Evolutionary conservation across 2,797 vertebrate species (phyloP), one percentile per base, ranked within the genome.

Genomic region (Margarornis squamiger): DNA sequence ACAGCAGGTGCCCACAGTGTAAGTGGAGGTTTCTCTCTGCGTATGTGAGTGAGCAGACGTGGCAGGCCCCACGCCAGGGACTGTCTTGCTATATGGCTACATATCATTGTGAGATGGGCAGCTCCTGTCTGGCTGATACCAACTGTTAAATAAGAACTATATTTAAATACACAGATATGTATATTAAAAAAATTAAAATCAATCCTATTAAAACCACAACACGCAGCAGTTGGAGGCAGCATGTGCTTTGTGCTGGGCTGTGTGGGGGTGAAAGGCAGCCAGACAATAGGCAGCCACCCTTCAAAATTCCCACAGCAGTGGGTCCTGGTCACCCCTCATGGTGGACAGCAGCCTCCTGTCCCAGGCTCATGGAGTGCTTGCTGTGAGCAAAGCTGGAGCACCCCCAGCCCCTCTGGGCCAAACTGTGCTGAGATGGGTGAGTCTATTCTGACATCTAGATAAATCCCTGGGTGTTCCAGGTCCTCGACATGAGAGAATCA

Each of bases 101-200:
- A 0, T 92, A 24, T 63, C 79, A 66, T 29, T 45, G 55, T 0
- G 3, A 91, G 88, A 73, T 2, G 24, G 76, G 70, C 4, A 5
- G 79, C 41, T 93, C 74, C 93, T 93, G 82, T 65, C 77, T 91
- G 86, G 65, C 82, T 90, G 90, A 62, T 71, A 52, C 39, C 39
- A 95, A 83, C 89, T 93, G 86, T 95, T 94, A 95, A 88, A 95
- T 87, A 81, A 91, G 63, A 85, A 92, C 88, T 93, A 59, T 95
- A 96, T 97, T 95, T 95, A 96, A 96, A 88, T 80, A 90, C 62
- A 72, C n/a, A 92, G 54, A 67, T 76, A 65, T 45, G 23, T 94
- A 62, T 89, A 82, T 90, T 74, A 3, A 48, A 88, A 61, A 68
- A 84, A 85, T 39, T 34, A 3, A 91, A 90, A 70, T 39, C 6